phyloP scores from a whole-genome alignment of 2,888 invertebrate genomes.

The Dendrolimus pini region DNA sequence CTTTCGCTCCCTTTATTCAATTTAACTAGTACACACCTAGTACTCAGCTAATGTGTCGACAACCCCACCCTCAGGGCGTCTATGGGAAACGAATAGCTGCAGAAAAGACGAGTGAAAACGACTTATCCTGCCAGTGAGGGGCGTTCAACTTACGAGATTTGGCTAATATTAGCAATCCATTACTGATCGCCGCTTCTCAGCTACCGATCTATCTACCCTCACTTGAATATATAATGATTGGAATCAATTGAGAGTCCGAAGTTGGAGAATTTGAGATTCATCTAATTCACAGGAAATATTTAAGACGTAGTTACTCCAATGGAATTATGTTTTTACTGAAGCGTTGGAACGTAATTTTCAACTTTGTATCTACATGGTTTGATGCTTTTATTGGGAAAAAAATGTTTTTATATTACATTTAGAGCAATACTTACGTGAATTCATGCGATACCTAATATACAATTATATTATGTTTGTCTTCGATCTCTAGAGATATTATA shows the following conservation, averaged over 20 bases:
- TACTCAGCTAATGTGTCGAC: constrained; percentile 31
- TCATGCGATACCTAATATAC: too few relatives aligned
- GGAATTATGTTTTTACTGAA: too few relatives aligned
- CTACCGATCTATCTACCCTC: constrained; percentile 20
- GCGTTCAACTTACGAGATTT: constrained; percentile 63
- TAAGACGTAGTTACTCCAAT: too few relatives aligned
- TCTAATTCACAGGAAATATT: background rate
- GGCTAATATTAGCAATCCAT: constrained; percentile 74
- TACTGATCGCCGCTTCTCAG: constrained; percentile 36
- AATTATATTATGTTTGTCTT: too few relatives aligned
- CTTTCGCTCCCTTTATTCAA: constrained; percentile 10
- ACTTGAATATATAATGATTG: constrained; percentile 18
- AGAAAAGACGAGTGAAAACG: constrained; percentile 63
- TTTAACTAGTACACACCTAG: constrained; percentile 24
- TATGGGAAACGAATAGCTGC: constrained; percentile 45
- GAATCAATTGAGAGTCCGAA: background rate
- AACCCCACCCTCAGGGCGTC: constrained; percentile 14
- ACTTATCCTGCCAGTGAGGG: constrained; percentile 46
- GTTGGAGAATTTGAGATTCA: background rate
- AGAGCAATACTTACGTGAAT: too few relatives aligned
- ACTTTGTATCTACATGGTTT: too few relatives aligned
- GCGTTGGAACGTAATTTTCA: too few relatives aligned
- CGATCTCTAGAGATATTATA: too few relatives aligned
- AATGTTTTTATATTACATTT: too few relatives aligned
- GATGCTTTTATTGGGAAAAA: too few relatives aligned